Percentiles rank a stretch among this genome's conserved stretches.
These are phyloP conservation scores for Apoda limacodes DNA, from an alignment of 2,888 invertebrate species.

Conservation along the genomic window DNA sequence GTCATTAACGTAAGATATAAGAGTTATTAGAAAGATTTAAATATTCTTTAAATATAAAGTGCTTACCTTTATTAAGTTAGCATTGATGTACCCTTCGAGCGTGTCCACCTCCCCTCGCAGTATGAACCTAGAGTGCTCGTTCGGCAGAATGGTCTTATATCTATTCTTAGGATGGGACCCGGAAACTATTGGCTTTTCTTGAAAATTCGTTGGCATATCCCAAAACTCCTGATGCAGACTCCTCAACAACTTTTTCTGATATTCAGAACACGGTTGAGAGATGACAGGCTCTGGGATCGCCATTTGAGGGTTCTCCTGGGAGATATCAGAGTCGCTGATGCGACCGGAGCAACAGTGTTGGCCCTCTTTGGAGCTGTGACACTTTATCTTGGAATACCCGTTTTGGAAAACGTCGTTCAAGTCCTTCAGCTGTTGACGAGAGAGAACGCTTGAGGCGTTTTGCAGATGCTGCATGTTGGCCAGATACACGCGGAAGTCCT, in stretches of 20 bases:
- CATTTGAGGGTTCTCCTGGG: conserved; percentile 48
- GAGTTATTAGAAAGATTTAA: too few species aligned
- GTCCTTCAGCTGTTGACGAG: conserved; percentile 71
- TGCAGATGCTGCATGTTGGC: conserved; percentile 80
- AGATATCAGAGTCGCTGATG: conserved; percentile 32
- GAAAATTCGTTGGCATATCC: conserved; percentile 93
- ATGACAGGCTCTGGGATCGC: conserved; percentile 40
- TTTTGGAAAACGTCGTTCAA: conserved; percentile 70
- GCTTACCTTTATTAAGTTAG: conserved; percentile 89
- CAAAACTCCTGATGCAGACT: conserved; percentile 88
- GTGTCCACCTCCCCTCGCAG: conserved; percentile 64
- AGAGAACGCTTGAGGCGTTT: conserved; percentile 74
- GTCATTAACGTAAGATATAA: too few species aligned
- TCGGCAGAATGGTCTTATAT: conserved; percentile 90
- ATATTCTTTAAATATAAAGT: too few species aligned
- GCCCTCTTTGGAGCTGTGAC: conserved; percentile 35
- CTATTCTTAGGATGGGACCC: conserved; percentile 92
- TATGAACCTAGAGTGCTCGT: conserved; percentile 87
- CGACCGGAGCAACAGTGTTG: conserved; percentile 46
- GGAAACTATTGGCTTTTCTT: conserved; percentile 89
- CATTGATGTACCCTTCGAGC: conserved; percentile 88
- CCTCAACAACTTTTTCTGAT: conserved; percentile 72
- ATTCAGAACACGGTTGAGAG: conserved; percentile 67
- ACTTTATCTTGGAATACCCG: conserved; percentile 58
- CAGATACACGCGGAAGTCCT: conserved; percentile 77